Evolutionary conservation across 2,888 invertebrate species (phyloP).

Genomic region (Oasisia sp.): DNA sequence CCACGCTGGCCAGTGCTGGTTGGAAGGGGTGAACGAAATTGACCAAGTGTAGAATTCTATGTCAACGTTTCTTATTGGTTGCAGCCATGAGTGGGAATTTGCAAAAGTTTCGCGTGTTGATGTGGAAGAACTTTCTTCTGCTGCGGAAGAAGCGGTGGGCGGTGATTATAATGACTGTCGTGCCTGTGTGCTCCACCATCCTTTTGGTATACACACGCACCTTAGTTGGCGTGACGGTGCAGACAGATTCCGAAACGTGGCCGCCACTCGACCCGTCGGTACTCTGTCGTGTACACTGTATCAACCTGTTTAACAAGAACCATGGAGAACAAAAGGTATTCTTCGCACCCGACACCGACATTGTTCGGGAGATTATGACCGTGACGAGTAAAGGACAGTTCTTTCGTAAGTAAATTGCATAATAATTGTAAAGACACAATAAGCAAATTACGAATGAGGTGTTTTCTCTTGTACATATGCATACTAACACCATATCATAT

Average conservation of each 20-base stretch:
- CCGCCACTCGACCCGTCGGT: not conserved
- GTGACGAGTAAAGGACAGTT: not conserved
- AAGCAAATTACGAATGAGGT: no score
- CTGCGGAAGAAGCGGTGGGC: constrained; percentile 79
- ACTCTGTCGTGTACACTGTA: not conserved
- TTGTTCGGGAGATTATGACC: not conserved
- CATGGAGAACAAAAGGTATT: not conserved
- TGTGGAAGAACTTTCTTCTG: constrained; percentile 86
- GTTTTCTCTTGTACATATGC: not conserved
- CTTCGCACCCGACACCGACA: not conserved
- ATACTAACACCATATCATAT: no score
- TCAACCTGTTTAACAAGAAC: not conserved
- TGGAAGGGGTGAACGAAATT: no score
- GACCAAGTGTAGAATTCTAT: no score
- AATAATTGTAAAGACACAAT: not conserved
- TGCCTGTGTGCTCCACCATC: constrained; percentile 66
- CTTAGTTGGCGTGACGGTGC: not conserved
- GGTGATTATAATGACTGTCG: constrained; percentile 74
- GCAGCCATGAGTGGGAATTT: not conserved
- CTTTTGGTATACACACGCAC: constrained; percentile 66
- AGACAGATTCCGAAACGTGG: not conserved
- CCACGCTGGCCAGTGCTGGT: no score
- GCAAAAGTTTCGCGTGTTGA: constrained; percentile 73
- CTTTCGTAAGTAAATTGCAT: not conserved
- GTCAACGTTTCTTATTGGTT: not conserved